Conservation (phyloP, 2,113 vertebrate species). For the Corydoras sp. region DNA sequence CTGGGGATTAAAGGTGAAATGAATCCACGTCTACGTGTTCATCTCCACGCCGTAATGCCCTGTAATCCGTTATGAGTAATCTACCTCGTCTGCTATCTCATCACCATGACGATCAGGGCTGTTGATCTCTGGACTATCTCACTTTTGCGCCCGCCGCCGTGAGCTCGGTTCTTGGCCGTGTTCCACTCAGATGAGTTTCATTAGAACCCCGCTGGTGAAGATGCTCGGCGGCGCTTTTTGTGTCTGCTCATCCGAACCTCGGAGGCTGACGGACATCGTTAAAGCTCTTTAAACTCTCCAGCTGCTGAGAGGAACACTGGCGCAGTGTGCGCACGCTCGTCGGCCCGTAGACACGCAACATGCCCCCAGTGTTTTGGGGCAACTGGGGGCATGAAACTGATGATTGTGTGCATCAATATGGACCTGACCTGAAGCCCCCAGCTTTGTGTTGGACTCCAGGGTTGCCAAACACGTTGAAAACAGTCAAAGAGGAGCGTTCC, state of each 20-base stretch:
- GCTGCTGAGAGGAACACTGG: conserved; percentile 48
- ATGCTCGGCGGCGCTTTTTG: conserved; percentile 30
- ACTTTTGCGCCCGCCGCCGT: not conserved
- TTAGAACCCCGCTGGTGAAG: conserved; percentile 13
- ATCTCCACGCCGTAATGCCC: too few species aligned
- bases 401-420: conserved; percentile 51
- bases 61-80: conserved; percentile 1
- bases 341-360: conserved; percentile 23
- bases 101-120: conserved; percentile 9
- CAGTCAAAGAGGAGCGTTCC: conserved; percentile 12
- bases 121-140: conserved; percentile 7
- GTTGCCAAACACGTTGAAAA: conserved; percentile 21
- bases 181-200: conserved; percentile 29
- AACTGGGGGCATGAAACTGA: conserved; percentile 49
- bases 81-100: not conserved
- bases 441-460: conserved; percentile 53
- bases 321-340: conserved; percentile 43
- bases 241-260: conserved; percentile 35
- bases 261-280: conserved; percentile 45
- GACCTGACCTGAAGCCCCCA: conserved; percentile 33
- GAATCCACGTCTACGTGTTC: too few species aligned
- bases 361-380: conserved; percentile 43
- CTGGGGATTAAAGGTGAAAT: too few species aligned
- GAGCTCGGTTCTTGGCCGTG: conserved; percentile 27
- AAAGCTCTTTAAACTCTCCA: conserved; percentile 24